These are phyloP conservation scores for Macaca mulatta DNA, from an alignment of 2,113 vertebrate species.

Conservation along the genomic window DNA sequence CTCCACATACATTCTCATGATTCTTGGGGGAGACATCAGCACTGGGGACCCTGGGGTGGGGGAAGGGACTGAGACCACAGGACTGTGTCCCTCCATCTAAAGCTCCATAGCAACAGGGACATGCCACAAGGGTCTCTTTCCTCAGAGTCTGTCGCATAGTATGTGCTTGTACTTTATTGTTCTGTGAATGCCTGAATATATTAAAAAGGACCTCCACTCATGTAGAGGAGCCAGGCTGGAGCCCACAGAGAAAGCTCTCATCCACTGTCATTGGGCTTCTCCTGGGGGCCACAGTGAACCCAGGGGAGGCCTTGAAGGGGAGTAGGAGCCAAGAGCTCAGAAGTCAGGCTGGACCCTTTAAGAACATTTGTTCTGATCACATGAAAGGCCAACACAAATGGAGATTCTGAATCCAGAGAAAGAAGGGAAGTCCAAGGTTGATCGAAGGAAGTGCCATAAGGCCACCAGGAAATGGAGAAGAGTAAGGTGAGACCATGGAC, in stretches of 20 bases:
- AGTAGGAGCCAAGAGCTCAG: neutral
- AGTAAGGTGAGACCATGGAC: neutral
- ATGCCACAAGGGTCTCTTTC: neutral
- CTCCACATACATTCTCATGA: too few species aligned
- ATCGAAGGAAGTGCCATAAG: neutral
- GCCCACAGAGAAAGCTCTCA: too few species aligned
- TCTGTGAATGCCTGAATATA: neutral
- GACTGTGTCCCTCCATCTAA: neutral
- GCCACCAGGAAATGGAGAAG: neutral
- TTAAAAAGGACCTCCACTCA: neutral
- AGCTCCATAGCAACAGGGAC: neutral
- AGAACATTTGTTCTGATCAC: neutral
- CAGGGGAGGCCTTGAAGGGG: neutral
- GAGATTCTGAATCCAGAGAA: neutral
- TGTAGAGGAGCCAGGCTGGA: neutral
- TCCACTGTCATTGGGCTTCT: neutral
- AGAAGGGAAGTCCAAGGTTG: neutral
- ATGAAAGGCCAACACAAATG: neutral
- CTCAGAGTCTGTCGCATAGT: neutral
- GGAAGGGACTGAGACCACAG: neutral
- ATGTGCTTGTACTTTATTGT: neutral
- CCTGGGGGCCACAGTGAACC: neutral
- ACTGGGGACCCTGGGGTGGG: too few species aligned
- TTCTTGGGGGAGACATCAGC: neutral
- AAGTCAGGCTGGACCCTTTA: neutral